A percentile compares a stretch with the other conserved stretches of the same genome.
phyloP scores from a whole-genome alignment of 2,797 vertebrate species.

The Harpagifer antarcticus region DNA sequence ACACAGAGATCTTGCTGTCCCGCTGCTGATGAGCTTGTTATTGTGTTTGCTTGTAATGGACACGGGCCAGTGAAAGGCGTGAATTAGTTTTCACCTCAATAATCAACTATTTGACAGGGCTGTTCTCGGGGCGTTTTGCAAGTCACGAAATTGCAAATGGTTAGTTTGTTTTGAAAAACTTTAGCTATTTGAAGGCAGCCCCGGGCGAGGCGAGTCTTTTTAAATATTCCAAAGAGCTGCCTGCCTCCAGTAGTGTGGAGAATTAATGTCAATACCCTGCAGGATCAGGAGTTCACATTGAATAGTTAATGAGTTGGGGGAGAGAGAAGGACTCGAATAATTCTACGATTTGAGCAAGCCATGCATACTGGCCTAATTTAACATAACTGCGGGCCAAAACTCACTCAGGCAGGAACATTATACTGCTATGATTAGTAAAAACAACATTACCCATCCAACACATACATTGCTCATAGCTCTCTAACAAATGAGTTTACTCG shows the following conservation, averaged over 20 bases:
- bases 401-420: constrained; percentile 76
- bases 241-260: constrained; percentile 72
- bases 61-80: constrained; percentile 63
- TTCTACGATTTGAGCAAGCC: constrained; percentile 68
- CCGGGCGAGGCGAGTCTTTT: constrained; percentile 54
- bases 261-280: constrained; percentile 84
- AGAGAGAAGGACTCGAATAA: constrained; percentile 69
- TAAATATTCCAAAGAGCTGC: constrained; percentile 71
- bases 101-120: constrained; percentile 60
- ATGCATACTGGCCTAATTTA: constrained; percentile 80
- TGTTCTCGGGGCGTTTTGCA: constrained; percentile 59
- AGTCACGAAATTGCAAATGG: constrained; percentile 65
- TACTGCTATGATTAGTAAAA: constrained; percentile 80
- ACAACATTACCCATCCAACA: constrained; percentile 76
- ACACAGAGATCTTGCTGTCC: constrained; percentile 70
- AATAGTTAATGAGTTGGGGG: constrained; percentile 81
- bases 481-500: constrained; percentile 68
- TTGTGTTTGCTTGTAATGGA: constrained; percentile 65
- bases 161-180: constrained; percentile 74
- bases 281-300: constrained; percentile 79
- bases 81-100: constrained; percentile 70
- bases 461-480: constrained; percentile 64
- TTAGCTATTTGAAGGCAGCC: constrained; percentile 44
- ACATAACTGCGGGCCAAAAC: constrained; percentile 77
- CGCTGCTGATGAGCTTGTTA: constrained; percentile 71